Conservation (phyloP, 2,113 vertebrate genomes). For the Leuciscus idus region DNA sequence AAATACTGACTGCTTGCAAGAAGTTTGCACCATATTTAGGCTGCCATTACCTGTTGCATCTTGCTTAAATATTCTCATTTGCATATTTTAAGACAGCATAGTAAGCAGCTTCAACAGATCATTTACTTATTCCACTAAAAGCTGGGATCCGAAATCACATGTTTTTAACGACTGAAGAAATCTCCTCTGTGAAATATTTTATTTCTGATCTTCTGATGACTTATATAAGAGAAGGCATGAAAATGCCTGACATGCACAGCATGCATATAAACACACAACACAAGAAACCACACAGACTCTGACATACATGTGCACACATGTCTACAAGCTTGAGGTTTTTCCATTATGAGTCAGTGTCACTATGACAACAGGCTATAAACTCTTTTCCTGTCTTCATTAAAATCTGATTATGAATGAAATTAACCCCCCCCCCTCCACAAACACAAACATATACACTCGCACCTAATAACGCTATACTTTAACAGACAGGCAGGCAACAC, state of each 20-base stretch:
- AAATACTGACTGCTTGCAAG: neutral
- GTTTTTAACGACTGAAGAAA: neutral
- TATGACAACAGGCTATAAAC: slow-evolving; percentile 55
- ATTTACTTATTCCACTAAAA: neutral
- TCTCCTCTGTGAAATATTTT: neutral
- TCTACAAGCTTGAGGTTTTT: slow-evolving; percentile 28
- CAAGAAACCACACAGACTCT: slow-evolving; percentile 8
- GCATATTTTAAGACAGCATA: slow-evolving; percentile 7
- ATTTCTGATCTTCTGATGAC: slow-evolving; percentile 39
- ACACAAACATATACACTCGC: slow-evolving; percentile 35
- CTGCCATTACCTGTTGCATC: neutral
- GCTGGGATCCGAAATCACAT: neutral
- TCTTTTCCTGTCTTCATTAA: slow-evolving; percentile 54
- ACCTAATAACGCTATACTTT: slow-evolving; percentile 42
- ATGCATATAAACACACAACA: slow-evolving; percentile 24
- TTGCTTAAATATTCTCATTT: slow-evolving; percentile 27
- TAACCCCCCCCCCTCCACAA: neutral
- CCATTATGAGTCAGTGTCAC: slow-evolving; percentile 45
- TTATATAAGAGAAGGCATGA: slow-evolving; percentile 17
- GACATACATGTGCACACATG: slow-evolving; percentile 38
- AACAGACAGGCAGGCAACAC: slow-evolving; percentile 43
- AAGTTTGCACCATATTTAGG: neutral
- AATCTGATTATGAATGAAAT: slow-evolving; percentile 57
- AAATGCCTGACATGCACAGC: neutral
- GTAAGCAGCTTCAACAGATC: neutral